A percentile compares a stretch with the other conserved stretches of the same genome.
Evolutionary conservation across 2,113 vertebrate species (phyloP).

Genomic region (Melanostigma gelatinosum): DNA sequence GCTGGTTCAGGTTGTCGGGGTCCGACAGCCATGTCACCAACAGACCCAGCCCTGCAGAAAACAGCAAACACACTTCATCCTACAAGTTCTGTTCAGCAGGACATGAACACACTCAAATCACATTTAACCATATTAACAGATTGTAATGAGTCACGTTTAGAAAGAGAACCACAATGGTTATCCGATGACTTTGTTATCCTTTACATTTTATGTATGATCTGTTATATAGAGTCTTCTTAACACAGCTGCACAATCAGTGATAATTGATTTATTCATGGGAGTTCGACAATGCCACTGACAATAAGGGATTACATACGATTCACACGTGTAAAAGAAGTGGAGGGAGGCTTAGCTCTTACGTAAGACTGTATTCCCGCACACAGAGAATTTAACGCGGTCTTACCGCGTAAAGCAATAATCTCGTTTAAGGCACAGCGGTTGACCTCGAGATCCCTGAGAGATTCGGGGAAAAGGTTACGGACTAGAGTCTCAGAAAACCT

Average conservation of each 20-base stretch:
- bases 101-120: background rate
- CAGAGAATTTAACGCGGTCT: constrained; percentile 54
- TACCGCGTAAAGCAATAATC: constrained; percentile 83
- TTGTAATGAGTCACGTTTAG: background rate
- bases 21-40: constrained; percentile 83
- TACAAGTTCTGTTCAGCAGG: background rate
- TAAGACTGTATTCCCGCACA: constrained; percentile 38
- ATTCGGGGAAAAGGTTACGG: constrained; percentile 78
- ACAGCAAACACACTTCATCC: constrained; percentile 6
- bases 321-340: constrained; percentile 36
- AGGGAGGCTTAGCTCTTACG: constrained; percentile 42
- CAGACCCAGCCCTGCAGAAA: constrained; percentile 65
- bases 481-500: constrained; percentile 77
- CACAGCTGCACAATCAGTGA: background rate
- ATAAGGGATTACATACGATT: constrained; percentile 54
- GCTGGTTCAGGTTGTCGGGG: constrained; percentile 84
- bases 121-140: background rate
- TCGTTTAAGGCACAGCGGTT: constrained; percentile 81
- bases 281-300: constrained; percentile 48
- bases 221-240: background rate
- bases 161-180: background rate
- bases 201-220: background rate
- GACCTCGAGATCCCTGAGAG: constrained; percentile 73
- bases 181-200: background rate
- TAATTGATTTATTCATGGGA: background rate